Conservation (phyloP, 2,888 invertebrate species). For the Perithous albicinctus region DNA sequence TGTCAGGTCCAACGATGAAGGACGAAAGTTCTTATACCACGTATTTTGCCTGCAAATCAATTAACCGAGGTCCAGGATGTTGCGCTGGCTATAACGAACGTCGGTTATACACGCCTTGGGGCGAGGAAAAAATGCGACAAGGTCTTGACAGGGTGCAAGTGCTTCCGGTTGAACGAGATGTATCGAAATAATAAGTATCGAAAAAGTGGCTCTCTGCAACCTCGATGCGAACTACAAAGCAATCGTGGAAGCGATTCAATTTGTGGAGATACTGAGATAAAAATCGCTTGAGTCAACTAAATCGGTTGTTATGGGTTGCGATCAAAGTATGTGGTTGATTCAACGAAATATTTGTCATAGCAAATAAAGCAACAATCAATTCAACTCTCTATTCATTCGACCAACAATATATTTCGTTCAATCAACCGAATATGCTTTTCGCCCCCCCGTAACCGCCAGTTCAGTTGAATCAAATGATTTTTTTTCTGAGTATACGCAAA, state of each 20-base stretch:
- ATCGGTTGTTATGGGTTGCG: too few species aligned
- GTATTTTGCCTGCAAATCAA: conserved; percentile 51
- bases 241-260: conserved; percentile 34
- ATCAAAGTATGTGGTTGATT: too few species aligned
- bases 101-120: conserved; percentile 13
- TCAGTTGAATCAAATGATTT: too few species aligned
- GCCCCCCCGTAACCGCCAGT: too few species aligned
- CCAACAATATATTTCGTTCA: too few species aligned
- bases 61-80: conserved; percentile 56
- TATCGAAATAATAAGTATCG: conserved; percentile 30
- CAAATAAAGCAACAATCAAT: too few species aligned
- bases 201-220: conserved; percentile 2
- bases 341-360: too few species aligned
- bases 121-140: conserved; percentile 19
- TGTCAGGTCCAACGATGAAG: conserved; percentile 61
- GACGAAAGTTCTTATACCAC: conserved; percentile 56
- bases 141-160: conserved; percentile 10
- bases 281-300: too few species aligned
- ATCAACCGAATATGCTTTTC: too few species aligned
- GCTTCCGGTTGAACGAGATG: not conserved
- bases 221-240: conserved; percentile 26
- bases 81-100: conserved; percentile 2
- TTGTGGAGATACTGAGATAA: too few species aligned
- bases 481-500: too few species aligned
- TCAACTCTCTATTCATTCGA: too few species aligned